Conservation (phyloP, 2,113 vertebrate genomes). For the Amphiprion percula region DNA sequence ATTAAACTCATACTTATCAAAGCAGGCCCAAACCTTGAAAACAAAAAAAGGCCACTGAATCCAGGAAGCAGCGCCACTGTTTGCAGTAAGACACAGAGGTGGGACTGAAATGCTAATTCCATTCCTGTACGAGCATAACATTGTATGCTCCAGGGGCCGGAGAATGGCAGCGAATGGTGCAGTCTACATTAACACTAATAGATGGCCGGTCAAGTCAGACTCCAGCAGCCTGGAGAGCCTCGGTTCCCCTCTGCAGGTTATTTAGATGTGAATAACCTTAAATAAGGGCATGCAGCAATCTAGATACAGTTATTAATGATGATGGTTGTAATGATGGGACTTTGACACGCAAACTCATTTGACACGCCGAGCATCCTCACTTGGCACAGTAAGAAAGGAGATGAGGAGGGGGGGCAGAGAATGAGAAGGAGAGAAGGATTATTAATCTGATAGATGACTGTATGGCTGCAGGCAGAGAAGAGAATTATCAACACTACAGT, state of each 20-base stretch:
- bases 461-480: slow-evolving; percentile 81
- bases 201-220: slow-evolving; percentile 49
- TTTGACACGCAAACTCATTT: slow-evolving; percentile 77
- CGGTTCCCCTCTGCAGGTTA: slow-evolving; percentile 46
- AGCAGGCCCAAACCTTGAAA: neutral
- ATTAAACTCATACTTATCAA: slow-evolving; percentile 33
- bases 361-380: slow-evolving; percentile 71
- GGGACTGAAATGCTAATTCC: slow-evolving; percentile 57
- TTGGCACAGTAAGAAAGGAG: slow-evolving; percentile 62
- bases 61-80: neutral
- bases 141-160: slow-evolving; percentile 54
- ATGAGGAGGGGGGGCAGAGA: slow-evolving; percentile 15
- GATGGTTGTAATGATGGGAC: slow-evolving; percentile 74
- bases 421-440: slow-evolving; percentile 74
- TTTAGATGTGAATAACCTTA: slow-evolving; percentile 75
- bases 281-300: slow-evolving; percentile 72
- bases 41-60: slow-evolving; percentile 35
- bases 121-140: slow-evolving; percentile 14
- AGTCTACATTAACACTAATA: slow-evolving; percentile 67
- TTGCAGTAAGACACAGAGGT: slow-evolving; percentile 1
- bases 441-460: slow-evolving; percentile 86
- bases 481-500: slow-evolving; percentile 86
- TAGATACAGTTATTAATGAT: slow-evolving; percentile 72
- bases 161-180: slow-evolving; percentile 59
- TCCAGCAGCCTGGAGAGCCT: slow-evolving; percentile 22